A percentile compares a stretch with the other conserved stretches of the same genome.
Evolutionary conservation across 2,797 vertebrate genomes (phyloP).

Genomic region (Thripadectes ignobilis): DNA sequence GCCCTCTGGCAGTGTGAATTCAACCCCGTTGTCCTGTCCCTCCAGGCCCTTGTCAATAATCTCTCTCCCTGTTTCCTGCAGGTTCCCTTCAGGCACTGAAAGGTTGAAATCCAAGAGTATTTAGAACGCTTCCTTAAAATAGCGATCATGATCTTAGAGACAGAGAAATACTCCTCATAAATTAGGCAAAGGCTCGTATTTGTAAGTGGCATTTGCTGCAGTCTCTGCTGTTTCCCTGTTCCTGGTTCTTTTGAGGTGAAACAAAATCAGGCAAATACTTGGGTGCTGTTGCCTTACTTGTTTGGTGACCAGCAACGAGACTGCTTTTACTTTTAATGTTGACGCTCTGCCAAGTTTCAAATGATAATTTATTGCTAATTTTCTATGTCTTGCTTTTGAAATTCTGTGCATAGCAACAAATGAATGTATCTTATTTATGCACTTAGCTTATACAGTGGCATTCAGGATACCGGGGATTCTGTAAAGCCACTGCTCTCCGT

Average conservation of each 20-base stretch:
- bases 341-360: not conserved
- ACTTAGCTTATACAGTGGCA: not conserved
- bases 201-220: not conserved
- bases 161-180: not conserved
- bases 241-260: not conserved
- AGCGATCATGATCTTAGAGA: not conserved
- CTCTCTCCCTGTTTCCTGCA: not conserved
- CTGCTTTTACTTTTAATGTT: not conserved
- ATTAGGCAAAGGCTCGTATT: not conserved
- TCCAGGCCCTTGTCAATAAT: not conserved
- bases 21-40: fast-evolving
- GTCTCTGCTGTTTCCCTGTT: not conserved
- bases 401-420: not conserved
- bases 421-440: not conserved
- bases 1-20: not conserved
- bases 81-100: not conserved
- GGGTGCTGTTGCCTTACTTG: not conserved
- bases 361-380: not conserved
- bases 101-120: not conserved
- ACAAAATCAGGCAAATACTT: not conserved
- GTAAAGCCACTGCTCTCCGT: not conserved
- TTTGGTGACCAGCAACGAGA: not conserved
- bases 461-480: not conserved
- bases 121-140: not conserved
- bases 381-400: not conserved